Percentiles rank a stretch among this genome's conserved stretches.
Evolutionary conservation across 2,113 vertebrate genomes (phyloP).

Genomic region (Vidua chalybeata): DNA sequence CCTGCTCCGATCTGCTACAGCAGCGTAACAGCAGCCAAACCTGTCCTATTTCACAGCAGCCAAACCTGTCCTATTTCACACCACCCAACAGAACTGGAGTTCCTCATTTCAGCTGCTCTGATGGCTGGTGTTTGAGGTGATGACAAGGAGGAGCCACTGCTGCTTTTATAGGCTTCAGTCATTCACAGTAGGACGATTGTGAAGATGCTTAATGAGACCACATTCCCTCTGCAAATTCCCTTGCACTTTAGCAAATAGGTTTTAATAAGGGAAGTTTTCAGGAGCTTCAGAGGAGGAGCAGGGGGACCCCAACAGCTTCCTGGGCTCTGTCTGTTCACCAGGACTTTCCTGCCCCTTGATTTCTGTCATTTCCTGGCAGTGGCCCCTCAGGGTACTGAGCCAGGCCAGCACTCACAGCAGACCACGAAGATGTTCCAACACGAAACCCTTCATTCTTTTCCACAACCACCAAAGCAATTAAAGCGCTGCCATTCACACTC

Average conservation of each 20-base stretch:
- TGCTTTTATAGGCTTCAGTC: neutral
- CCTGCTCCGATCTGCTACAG: neutral
- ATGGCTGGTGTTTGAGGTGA: neutral
- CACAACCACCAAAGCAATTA: neutral
- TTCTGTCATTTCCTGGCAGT: neutral
- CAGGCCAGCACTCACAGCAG: neutral
- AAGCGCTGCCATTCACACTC: neutral
- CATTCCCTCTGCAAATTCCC: neutral
- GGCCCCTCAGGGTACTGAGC: neutral
- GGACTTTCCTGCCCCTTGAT: neutral
- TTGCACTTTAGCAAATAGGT: neutral
- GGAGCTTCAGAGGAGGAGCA: neutral
- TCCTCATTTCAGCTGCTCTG: neutral
- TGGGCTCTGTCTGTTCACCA: neutral
- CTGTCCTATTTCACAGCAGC: neutral
- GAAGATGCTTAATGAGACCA: neutral
- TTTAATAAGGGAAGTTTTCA: neutral
- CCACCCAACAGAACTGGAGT: fast-evolving
- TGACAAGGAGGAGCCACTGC: neutral
- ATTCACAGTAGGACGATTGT: fast-evolving
- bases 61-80: neutral
- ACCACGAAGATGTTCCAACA: neutral
- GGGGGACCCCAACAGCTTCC: neutral
- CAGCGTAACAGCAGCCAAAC: neutral
- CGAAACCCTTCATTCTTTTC: neutral